phyloP scores from a whole-genome alignment of 1,140 invertebrate species.

The Melanaphis sacchari region DNA sequence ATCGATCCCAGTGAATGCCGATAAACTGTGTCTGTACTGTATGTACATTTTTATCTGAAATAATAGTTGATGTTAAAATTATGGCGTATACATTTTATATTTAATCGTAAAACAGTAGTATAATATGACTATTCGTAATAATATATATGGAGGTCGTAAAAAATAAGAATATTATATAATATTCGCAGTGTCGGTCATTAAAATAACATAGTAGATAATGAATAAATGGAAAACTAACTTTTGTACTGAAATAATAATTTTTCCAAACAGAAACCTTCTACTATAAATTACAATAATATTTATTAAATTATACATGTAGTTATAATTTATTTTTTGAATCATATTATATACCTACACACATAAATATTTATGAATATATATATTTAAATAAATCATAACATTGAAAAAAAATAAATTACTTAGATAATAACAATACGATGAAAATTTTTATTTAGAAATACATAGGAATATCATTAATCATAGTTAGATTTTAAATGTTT shows the following conservation, averaged over 20 bases:
- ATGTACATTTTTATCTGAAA: neutral
- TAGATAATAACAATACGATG: neutral
- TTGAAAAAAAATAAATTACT: neutral
- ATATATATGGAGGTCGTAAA: neutral
- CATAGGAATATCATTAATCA: neutral
- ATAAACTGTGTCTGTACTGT: neutral
- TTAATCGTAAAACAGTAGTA: neutral
- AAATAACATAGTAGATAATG: neutral
- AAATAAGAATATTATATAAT: neutral
- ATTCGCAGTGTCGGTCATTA: neutral
- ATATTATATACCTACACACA: too few species aligned
- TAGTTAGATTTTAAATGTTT: neutral
- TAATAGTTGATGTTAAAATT: neutral
- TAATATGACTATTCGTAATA: neutral
- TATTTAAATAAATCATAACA: neutral
- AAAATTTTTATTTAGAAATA: neutral
- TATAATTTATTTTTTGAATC: neutral
- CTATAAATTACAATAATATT: neutral
- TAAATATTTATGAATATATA: too few species aligned
- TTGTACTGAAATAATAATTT: neutral
- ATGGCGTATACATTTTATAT: neutral
- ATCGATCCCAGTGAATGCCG: neutral
- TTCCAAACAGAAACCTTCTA: neutral
- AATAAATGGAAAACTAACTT: slow-evolving; percentile 16
- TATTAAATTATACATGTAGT: neutral